Base-by-base conservation (phyloP, 2,797 vertebrate species). In the Graptemys geographica region DNA sequence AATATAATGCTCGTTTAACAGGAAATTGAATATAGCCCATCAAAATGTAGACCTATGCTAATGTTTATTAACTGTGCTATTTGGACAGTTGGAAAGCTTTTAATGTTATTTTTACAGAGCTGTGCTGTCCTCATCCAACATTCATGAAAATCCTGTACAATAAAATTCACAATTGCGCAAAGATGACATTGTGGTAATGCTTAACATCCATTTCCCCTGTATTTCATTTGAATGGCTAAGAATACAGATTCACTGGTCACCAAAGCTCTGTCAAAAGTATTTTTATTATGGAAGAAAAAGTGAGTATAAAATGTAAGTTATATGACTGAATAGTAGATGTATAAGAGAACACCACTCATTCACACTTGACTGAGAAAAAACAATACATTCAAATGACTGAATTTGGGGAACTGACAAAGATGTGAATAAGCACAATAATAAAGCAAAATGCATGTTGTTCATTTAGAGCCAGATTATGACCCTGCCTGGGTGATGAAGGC, bases 11-110 rank as follows among this genome's bases (percentile, higher is more conserved):
- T 96, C 92, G 83, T 95, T 97, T 97, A 97, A 96, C 83, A 96
- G 92, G 95, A 97, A 97, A 97, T 97, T 97, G 94, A 96, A 94
- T 94, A 91, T 92, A 89, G 78, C 87, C 83, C 85, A 92, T 94
- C 69, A 37, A 80, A 96, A 88, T 82, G 86, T 79, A 95, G 85
- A 72, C 51, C 87, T 92, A 3, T 88, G 81, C 74, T 96, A 95
- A 94, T 81, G n/a, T 94, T 97, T 97, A 96, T 90, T 93, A 94
- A 90, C 10, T 31, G 3, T 81, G 72, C 91, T 83, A 56, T 93
- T 97, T 44, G 33, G 74, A 78, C 28, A 93, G 4, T 94, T 96
- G 56, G n/a, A 95, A 95, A 95, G 84, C 37, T 96, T 91, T 82
- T 65, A 93, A 89, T 78, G 72, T n/a, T 94, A 59, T 88, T 97